Evolutionary conservation across 1,140 invertebrate genomes (phyloP).

Genomic region (Drosophila takahashii): DNA sequence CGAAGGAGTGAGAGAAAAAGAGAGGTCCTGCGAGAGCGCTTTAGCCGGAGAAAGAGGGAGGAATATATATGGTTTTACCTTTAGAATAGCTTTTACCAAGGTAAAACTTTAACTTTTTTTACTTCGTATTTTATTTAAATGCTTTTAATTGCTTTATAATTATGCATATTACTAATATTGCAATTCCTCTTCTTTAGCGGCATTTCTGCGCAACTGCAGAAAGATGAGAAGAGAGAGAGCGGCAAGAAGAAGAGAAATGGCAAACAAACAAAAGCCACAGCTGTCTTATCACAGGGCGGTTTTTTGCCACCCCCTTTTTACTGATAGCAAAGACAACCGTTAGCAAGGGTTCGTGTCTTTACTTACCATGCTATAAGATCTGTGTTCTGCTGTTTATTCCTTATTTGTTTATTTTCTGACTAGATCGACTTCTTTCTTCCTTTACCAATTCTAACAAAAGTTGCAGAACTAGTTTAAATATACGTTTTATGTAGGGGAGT

Average conservation of each 20-base stretch:
- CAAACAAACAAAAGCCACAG: constrained; percentile 46
- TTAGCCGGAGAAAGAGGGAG: constrained; percentile 3
- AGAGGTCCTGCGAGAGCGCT: constrained; percentile 14
- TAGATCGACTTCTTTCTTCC: neutral
- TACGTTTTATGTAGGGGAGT: too few relatives aligned
- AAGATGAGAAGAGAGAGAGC: constrained; percentile 3
- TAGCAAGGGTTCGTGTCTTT: constrained; percentile 37
- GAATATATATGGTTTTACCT: neutral
- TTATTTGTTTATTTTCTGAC: neutral
- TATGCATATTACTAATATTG: constrained; percentile 9
- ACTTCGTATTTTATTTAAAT: neutral
- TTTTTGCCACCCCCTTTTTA: constrained; percentile 54
- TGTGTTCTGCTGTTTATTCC: neutral
- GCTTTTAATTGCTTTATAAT: neutral
- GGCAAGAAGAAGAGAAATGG: constrained; percentile 41
- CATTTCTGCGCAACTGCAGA: constrained; percentile 45
- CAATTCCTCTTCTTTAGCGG: constrained; percentile 17
- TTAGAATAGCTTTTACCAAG: neutral
- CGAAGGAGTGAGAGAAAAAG: constrained; percentile 43
- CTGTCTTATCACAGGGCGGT: constrained; percentile 43
- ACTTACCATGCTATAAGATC: constrained; percentile 15
- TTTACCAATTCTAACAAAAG: too few relatives aligned
- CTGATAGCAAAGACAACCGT: constrained; percentile 24
- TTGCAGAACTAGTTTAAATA: too few relatives aligned
- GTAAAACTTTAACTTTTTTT: neutral